A percentile compares a stretch with the other conserved stretches of the same genome.
phyloP scores from a whole-genome alignment of 64 coral and sea anemone species.

The Pocillopora verrucosa region DNA sequence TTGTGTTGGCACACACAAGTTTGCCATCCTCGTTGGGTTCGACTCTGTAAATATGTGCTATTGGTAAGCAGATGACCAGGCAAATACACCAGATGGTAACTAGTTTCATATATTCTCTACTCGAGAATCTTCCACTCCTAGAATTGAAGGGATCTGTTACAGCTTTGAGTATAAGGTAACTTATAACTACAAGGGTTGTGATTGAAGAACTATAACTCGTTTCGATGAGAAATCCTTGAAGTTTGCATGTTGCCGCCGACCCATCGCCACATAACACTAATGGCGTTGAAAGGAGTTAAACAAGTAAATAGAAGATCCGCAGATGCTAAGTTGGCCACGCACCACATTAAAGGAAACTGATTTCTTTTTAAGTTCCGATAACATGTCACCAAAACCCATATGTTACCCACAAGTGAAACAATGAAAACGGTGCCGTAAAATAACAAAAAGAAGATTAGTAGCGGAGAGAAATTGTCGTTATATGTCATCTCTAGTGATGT shows the following conservation, averaged over 20 bases:
- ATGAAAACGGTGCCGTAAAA: not conserved
- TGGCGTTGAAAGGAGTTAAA: constrained; percentile 30
- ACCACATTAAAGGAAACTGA: constrained; percentile 27
- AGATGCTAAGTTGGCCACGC: constrained; percentile 44
- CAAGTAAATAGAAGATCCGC: constrained; percentile 56
- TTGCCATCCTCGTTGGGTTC: not conserved
- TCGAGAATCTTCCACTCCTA: not conserved
- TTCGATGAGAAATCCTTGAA: constrained; percentile 57
- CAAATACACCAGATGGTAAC: not conserved
- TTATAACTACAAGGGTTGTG: constrained; percentile 35
- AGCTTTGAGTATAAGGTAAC: not conserved
- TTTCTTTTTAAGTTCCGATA: constrained; percentile 26
- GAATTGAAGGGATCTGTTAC: constrained; percentile 14
- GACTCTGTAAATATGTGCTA: not conserved
- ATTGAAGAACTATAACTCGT: constrained; percentile 47
- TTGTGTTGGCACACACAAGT: not conserved
- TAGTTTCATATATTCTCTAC: not conserved
- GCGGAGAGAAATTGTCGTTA: not conserved
- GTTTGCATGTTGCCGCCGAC: constrained; percentile 47
- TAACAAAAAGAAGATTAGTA: not conserved
- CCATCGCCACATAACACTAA: constrained; percentile 32
- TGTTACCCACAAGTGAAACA: not conserved
- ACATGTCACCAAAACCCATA: constrained; percentile 30
- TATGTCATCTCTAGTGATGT: not conserved
- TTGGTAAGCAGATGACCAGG: not conserved